Base-by-base conservation (phyloP, 2,113 vertebrate species). In the Carollia perspicillata region DNA sequence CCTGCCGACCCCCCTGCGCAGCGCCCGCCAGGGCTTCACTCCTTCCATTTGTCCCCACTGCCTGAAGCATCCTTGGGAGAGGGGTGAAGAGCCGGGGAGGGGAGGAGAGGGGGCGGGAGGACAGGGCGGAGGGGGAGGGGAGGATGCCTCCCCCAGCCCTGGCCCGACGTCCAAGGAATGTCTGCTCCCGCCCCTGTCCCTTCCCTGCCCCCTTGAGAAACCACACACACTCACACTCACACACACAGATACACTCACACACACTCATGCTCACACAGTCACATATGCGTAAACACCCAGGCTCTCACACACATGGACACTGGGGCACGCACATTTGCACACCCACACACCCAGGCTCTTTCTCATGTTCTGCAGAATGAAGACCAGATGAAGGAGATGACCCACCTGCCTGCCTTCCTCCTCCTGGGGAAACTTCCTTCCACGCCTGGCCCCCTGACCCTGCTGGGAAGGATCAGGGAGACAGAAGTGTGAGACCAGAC, bases 1-100 rank as follows among this genome's bases (percentile, higher is more conserved):
- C 96, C 51, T 97, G 97, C 97, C 98, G 98, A 97, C 98, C 98
- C 96, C 94, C 96, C 77, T 55, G 93, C 88, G 66, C 58, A 4
- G 1, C 22, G 88, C 74, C 97, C 66, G 96, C 95, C 97, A 96
- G 58, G 69, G 93, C 95, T 94, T 88, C 84, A 0, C 96, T 97
- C 55, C 96, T 89, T 97, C 97, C 97, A 95, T 96, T 89, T 60
- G 92, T 96, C 93, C 97, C 71, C 58, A 92, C 93, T 28, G 80
- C 72, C 95, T 92, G 75, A 96, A 79, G 97, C 97, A 95, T 93
- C 96, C 77, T 86, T 90, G n/a, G 90, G 90, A 90, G 80, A 80
- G 96, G 88, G 94, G 94, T 53, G 37, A 28, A 37, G 81, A 22
- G 42, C 26, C 66, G 47, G 9, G 47, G 1, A 28, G 86, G 71